A percentile compares a stretch with the other conserved stretches of the same genome.
These are phyloP conservation scores for Lithobates sylvaticus DNA, from an alignment of 2,797 vertebrate genomes.

Conservation along the genomic window DNA sequence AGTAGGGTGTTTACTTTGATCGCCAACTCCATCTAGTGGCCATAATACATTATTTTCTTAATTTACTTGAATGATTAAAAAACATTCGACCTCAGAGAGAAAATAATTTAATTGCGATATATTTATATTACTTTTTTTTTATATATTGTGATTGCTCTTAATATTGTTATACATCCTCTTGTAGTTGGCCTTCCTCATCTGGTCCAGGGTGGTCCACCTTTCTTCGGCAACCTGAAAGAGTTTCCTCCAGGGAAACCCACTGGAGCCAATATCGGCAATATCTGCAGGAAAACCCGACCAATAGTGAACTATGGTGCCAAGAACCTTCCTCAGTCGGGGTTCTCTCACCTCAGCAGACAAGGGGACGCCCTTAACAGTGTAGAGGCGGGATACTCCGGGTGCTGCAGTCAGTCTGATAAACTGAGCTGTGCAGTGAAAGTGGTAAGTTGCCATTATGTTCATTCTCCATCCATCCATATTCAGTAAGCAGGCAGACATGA, in stretches of 20 bases:
- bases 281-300: conserved; percentile 66
- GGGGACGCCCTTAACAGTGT: conserved; percentile 67
- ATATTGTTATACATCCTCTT: no score
- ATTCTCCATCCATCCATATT: no score
- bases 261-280: conserved; percentile 62
- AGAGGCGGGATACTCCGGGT: conserved; percentile 59
- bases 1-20: no score
- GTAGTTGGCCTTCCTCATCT: not conserved
- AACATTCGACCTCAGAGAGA: no score
- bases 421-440: conserved; percentile 10
- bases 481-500: no score
- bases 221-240: conserved; percentile 58
- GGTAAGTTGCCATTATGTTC: conserved; percentile 40
- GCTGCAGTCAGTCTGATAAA: conserved; percentile 48
- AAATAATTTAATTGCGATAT: no score
- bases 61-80: no score
- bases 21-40: no score
- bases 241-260: conserved; percentile 73
- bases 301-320: conserved; percentile 63
- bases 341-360: conserved; percentile 73
- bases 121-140: no score
- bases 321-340: conserved; percentile 68
- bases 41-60: no score
- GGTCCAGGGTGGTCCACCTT: not conserved
- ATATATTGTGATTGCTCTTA: no score